Evolutionary conservation across 30 jellyfish, hydroid and myxozoan genomes (phyloP), one percentile per base, ranked within the genome.

Genomic region (Chironex yamaguchii): DNA sequence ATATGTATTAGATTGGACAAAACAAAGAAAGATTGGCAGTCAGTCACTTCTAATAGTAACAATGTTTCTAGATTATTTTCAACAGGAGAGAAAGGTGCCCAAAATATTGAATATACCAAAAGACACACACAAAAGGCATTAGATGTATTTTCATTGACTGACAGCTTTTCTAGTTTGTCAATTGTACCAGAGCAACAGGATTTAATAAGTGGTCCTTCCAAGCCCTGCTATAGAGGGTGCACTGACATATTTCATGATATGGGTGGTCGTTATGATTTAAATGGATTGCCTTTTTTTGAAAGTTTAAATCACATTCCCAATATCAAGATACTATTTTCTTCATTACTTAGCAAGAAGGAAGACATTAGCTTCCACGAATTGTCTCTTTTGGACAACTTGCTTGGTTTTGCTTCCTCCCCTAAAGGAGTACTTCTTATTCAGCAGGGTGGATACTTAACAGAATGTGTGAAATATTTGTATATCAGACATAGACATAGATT

Each of bases 401-500:
- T 93, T 64, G 76, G 82, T 71, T 88, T 81, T 73, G 54, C 95
- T 4, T 62, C 92, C 42, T 87, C 98, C 1, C 98, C 98, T 1
- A 93, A 93, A 70, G 98, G 98, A 12, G 97, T 87, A 22, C 36
- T 79, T 35, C 52, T 82, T 42, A 87, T 93, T 34, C 90, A 78
- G 73, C 92, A 82, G 34, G 49, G 96, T 50, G 97, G 97, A 25
- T 50, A 31, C 22, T 67, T 88, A 4, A 88, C 76, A 51, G 97
- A 83, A 36, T 92, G 98, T 85, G 96, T 90, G 3, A 67, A 72
- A 26, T 88, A 62, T 66, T 53, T 93, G 96, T 31, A 66, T 52
- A 73, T 50, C 49, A 78, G 91, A 63, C 78, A 84, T 49, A 77
- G 71, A 62, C 92, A 78, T 65, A 62, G 81, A 22, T 34, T 84